Conservation (phyloP, 2,797 vertebrate species). For the Aeoliscus strigatus region DNA sequence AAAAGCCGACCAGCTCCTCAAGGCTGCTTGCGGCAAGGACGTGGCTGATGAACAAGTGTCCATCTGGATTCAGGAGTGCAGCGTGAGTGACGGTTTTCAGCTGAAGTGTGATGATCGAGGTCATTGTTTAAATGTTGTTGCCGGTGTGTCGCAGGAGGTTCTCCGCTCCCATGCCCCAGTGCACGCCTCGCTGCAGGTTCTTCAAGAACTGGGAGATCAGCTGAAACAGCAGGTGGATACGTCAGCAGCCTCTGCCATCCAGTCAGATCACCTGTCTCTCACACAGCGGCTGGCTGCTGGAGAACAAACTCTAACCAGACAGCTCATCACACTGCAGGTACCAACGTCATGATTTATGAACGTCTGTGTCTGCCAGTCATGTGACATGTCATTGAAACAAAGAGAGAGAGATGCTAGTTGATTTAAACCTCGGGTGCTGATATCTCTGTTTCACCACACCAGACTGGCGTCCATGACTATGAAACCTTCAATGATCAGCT, state of each 20-base stretch:
- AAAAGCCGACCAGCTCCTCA: constrained; percentile 77
- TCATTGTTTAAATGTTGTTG: background rate
- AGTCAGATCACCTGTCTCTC: constrained; percentile 85
- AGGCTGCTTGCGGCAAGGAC: constrained; percentile 79
- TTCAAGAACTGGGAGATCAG: constrained; percentile 86
- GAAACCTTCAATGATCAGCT: constrained; percentile 86
- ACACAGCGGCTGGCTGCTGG: constrained; percentile 77
- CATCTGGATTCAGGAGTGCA: constrained; percentile 84
- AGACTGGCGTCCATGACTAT: constrained; percentile 89
- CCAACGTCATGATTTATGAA: no score
- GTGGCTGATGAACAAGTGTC: constrained; percentile 84
- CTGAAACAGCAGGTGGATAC: constrained; percentile 89
- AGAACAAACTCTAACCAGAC: constrained; percentile 83
- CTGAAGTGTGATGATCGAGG: no score
- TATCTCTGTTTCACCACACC: constrained; percentile 14
- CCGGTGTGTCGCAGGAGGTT: constrained; percentile 73
- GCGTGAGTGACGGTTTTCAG: constrained; percentile 68
- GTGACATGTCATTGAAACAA: background rate
- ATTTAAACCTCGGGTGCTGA: background rate
- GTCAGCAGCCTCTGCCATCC: constrained; percentile 84
- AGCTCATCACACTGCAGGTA: constrained; percentile 86
- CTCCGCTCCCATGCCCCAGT: constrained; percentile 74
- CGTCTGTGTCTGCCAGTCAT: no score
- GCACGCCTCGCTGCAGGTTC: constrained; percentile 82
- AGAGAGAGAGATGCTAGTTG: background rate